Evolutionary conservation across 2,797 vertebrate species (phyloP), one percentile per base, ranked within the genome.

Genomic region (Oreortyx pictus): DNA sequence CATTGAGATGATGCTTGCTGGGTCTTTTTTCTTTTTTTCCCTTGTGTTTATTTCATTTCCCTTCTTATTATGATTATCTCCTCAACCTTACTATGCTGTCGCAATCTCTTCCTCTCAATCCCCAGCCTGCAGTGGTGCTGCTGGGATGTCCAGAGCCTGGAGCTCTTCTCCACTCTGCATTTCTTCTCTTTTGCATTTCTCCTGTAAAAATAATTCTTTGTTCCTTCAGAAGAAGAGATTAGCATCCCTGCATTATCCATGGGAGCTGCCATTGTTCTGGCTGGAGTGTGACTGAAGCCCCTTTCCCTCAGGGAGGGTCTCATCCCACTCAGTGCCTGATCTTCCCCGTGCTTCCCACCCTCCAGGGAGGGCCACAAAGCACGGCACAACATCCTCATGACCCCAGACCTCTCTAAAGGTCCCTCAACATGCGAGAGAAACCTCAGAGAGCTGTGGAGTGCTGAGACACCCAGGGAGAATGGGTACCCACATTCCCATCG

Each of bases 31-130:
- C 25, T 39, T 25, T 29, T 83, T 77, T 43, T 47, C 33, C 33
- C 75, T 50, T 35, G 56, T 66, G 44, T 66, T 89, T 47, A n/a
- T 78, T 91, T 76, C 47, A 64, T 86, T 90, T 80, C 65, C 77
- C 76, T 82, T 54, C 84, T 89, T 73, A 54, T 62, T 61, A 25
- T 77, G 37, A 81, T 74, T 11, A 60, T 68, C 50, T 23, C 44
- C 24, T 54, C 35, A 73, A 52, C 80, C 80, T 77, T 75, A n/a
- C 49, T 72, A 37, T 25, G 8, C 43, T 14, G 18, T 13, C 27
- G 66, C 13, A 17, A 8, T 11, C 9, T 25, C 1, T 27, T 43
- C 35, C 47, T 35, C 72, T n/a, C 68, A 0, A 0, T 27, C 49
- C 49, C 61, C 39, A 22, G 61, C 16, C 11, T 31, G 60, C 33